Conservation (phyloP, 1,140 invertebrate species). For the Choristoneura fumiferana region DNA sequence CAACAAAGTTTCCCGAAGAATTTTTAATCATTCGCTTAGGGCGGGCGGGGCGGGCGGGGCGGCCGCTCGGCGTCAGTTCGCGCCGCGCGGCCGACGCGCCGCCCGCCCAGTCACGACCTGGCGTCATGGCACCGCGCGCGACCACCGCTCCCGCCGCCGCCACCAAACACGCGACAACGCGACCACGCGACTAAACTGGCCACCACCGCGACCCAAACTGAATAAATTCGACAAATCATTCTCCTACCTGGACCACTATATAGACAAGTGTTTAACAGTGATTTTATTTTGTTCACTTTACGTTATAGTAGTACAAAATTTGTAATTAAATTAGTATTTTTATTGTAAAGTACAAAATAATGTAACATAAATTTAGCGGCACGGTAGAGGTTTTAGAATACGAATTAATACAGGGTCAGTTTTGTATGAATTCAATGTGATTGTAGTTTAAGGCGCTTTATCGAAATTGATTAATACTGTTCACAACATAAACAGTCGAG, state of each 20-base stretch:
- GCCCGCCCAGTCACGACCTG: constrained; percentile 46
- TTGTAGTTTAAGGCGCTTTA: constrained; percentile 74
- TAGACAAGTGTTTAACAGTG: constrained; percentile 57
- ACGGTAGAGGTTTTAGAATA: constrained; percentile 69
- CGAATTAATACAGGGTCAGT: constrained; percentile 76
- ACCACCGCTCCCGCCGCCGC: constrained; percentile 30
- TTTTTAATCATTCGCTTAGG: constrained; percentile 58
- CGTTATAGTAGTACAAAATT: constrained; percentile 73
- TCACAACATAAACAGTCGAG: constrained; percentile 43
- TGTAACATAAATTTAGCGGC: constrained; percentile 58
- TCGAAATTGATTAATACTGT: constrained; percentile 54
- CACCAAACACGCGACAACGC: constrained; percentile 25
- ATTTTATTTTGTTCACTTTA: constrained; percentile 42
- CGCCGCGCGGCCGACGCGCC: constrained; percentile 64
- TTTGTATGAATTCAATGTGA: constrained; percentile 78
- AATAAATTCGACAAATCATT: constrained; percentile 77
- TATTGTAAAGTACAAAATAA: constrained; percentile 74
- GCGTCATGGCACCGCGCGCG: constrained; percentile 65
- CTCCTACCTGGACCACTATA: constrained; percentile 76
- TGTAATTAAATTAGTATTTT: constrained; percentile 69
- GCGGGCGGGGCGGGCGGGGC: constrained; percentile 54
- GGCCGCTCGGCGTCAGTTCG: constrained; percentile 60
- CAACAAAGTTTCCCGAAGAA: constrained; percentile 60
- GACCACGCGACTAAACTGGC: constrained; percentile 40
- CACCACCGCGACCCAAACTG: constrained; percentile 60